Base-by-base conservation (phyloP, 2,797 vertebrate genomes). In the Myotis findleyi region DNA sequence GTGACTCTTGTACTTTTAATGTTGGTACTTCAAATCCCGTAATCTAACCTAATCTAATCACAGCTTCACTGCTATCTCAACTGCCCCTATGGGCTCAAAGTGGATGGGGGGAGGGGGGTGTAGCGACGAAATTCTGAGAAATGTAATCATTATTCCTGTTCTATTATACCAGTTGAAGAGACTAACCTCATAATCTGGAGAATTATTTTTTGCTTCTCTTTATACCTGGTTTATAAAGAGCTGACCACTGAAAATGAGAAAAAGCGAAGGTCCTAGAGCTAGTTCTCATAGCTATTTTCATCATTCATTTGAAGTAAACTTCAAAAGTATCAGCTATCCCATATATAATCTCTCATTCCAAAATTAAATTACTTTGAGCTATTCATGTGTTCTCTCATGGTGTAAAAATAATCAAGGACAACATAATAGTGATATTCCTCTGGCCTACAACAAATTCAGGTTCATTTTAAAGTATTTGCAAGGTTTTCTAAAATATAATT, bases 401-500 rank as follows among this genome's bases (percentile, higher is more conserved):
- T 20, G 4, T 44, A 80, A 95, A 91, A 93, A 79, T 57, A 57
- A 71, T 44, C 73, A 87, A 89, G 55, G 94, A 72, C 14, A 57
- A 72, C 1, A 16, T 7, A 81, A 62, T 0, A 90, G 57, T 1
- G 17, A 0, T 62, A 91, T 51, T 93, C 81, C 59, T 96, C 59
- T 59, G 73, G 62, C 30, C 33, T 89, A 71, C 36, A 86, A 85
- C 25, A 84, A 90, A 95, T 85, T 6, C 62, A 93, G 44, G 3
- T 68, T 81, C 59, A 66, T 36, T 81, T 79, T 59, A 20, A 93
- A 88, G 27, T 64, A 38, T 68, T 44, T 73, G 14, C 12, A 8
- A 23, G 36, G 21, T 47, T 87, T 80, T 93, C 88, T 30, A 90
- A 96, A 71, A 92, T 66, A 84, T 20, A 92, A 91, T 77, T 87